phyloP scores from a whole-genome alignment of 2,113 vertebrate genomes.

The Amphiprion ocellaris region DNA sequence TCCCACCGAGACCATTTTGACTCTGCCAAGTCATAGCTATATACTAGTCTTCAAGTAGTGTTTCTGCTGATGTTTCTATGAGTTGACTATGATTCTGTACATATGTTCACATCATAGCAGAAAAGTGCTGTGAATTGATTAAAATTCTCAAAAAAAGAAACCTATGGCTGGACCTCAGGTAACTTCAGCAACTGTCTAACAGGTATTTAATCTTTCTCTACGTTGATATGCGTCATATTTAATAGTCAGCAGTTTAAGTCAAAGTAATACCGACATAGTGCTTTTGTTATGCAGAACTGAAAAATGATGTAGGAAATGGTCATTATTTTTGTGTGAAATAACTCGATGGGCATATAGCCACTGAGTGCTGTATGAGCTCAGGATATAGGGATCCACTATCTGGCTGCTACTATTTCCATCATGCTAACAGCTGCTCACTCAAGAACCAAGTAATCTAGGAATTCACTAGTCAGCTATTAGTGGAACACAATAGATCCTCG shows the following conservation, averaged over 20 bases:
- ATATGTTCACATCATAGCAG: no score
- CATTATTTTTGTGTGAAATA: constrained; percentile 15
- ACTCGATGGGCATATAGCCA: constrained; percentile 18
- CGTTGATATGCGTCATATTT: not conserved
- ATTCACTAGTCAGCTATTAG: constrained; percentile 68
- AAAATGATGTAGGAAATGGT: not conserved
- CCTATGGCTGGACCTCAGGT: no score
- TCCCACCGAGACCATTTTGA: not conserved
- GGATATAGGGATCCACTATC: constrained; percentile 14
- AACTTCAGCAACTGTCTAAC: not conserved
- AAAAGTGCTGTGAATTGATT: no score
- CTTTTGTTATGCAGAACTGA: not conserved
- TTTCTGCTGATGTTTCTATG: not conserved
- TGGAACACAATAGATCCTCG: constrained; percentile 59
- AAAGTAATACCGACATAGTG: not conserved
- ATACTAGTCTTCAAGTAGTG: not conserved
- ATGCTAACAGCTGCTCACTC: constrained; percentile 63
- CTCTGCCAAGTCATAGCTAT: not conserved
- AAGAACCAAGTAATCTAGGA: constrained; percentile 69
- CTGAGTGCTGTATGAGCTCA: constrained; percentile 12
- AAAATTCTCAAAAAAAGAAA: no score
- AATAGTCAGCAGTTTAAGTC: not conserved
- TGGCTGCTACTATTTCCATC: constrained; percentile 62
- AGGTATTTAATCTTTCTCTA: constrained; percentile 15
- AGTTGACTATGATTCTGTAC: no score